Percentiles rank a stretch among this genome's conserved stretches.
phyloP scores from a whole-genome alignment of 2,888 invertebrate genomes.

The Cacoxenus indagator region DNA sequence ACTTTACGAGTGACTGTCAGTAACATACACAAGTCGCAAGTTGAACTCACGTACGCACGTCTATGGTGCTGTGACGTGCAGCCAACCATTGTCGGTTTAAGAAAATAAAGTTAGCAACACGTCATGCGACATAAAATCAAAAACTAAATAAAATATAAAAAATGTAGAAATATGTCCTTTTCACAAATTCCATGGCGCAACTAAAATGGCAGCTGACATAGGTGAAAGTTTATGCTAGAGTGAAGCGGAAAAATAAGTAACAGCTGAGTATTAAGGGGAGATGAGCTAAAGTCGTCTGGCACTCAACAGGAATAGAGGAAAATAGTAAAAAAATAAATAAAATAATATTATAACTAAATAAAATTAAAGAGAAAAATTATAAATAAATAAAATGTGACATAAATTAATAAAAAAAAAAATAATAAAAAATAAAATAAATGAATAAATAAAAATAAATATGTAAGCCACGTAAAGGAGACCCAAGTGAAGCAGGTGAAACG shows the following conservation, averaged over 20 bases:
- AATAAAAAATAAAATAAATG: not conserved
- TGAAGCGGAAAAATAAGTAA: not conserved
- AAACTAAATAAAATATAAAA: not conserved
- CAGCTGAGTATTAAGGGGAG: not conserved
- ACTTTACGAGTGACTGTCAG: conserved; percentile 64
- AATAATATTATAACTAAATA: not conserved
- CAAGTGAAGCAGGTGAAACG: conserved; percentile 9
- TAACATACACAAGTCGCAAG: not conserved
- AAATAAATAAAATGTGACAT: not conserved
- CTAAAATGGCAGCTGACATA: conserved; percentile 63
- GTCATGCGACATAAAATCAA: not conserved
- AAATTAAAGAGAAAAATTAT: not conserved
- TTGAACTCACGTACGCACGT: not conserved
- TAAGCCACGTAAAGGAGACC: not conserved
- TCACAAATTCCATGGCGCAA: conserved; percentile 42
- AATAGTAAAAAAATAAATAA: not conserved
- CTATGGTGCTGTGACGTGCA: not conserved
- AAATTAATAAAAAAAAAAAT: not conserved
- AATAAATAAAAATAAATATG: conserved; percentile 1
- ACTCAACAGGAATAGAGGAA: not conserved
- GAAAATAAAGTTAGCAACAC: not conserved
- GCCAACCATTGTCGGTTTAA: not conserved
- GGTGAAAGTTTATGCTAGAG: conserved; percentile 49
- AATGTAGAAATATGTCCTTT: not conserved
- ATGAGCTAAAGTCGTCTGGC: not conserved